Evolutionary conservation across 2,113 vertebrate species (phyloP).

Genomic region (Prunella himalayana): DNA sequence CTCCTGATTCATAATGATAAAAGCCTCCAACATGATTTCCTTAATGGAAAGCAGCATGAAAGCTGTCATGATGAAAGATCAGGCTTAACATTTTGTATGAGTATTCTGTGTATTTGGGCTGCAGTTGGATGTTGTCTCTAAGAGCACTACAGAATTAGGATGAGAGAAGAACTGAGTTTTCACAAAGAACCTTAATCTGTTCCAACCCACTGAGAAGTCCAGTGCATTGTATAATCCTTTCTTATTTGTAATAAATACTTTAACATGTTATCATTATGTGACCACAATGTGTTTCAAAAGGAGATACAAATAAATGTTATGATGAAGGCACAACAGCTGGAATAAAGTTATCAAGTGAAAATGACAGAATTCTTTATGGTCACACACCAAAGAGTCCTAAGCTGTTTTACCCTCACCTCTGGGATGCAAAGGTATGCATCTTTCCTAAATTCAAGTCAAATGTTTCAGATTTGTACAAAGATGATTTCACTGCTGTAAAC

Average conservation of each 20-base stretch:
- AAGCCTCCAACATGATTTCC: neutral
- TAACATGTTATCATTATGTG: neutral
- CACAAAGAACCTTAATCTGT: slow-evolving; percentile 14
- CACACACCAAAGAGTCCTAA: neutral
- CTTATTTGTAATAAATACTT: neutral
- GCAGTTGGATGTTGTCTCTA: slow-evolving; percentile 12
- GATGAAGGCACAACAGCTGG: neutral
- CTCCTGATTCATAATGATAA: neutral
- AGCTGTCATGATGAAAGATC: neutral
- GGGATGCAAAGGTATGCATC: neutral
- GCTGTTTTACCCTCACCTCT: neutral
- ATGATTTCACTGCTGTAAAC: neutral
- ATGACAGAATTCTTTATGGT: neutral
- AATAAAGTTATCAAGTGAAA: neutral
- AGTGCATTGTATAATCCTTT: neutral
- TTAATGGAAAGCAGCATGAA: neutral
- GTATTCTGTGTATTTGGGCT: slow-evolving; percentile 22
- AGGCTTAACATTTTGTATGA: neutral
- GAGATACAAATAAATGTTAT: neutral
- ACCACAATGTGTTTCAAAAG: neutral
- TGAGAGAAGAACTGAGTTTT: slow-evolving; percentile 28
- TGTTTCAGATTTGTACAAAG: neutral
- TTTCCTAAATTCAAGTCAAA: neutral
- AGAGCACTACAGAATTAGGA: slow-evolving; percentile 49
- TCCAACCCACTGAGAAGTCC: neutral